These are phyloP conservation scores for Eilema depressum DNA, from an alignment of 2,888 invertebrate species.

Conservation along the genomic window DNA sequence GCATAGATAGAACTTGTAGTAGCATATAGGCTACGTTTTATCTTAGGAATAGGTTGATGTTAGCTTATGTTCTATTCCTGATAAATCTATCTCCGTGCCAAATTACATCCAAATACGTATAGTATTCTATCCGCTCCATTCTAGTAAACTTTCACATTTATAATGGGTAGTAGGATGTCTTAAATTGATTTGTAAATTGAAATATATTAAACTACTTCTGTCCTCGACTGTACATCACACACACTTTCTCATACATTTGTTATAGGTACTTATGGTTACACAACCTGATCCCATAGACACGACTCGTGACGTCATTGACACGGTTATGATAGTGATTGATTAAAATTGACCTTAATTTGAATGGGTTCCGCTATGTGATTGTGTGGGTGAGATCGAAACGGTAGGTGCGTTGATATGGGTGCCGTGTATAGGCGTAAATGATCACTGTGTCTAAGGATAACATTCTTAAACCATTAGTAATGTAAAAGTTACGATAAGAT, in stretches of 20 bases:
- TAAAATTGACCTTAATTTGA: conserved; percentile 52
- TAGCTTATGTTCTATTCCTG: too few species aligned
- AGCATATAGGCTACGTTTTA: too few species aligned
- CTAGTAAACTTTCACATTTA: background rate
- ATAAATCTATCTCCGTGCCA: too few species aligned
- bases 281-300: conserved; percentile 43
- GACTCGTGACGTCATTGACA: conserved; percentile 28
- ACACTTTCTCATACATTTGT: conserved; percentile 34
- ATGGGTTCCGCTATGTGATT: conserved; percentile 26
- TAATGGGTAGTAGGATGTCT: background rate
- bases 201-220: background rate
- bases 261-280: conserved; percentile 44
- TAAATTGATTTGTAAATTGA: background rate
- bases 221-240: conserved; percentile 4
- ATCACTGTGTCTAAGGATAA: background rate
- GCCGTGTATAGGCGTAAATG: background rate
- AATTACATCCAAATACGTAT: too few species aligned
- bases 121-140: background rate
- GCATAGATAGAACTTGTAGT: too few species aligned
- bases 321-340: conserved; percentile 37
- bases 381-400: conserved; percentile 6
- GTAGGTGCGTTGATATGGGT: background rate
- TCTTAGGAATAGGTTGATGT: too few species aligned
- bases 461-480: too few species aligned
- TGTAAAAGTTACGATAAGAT: too few species aligned